Percentiles rank a stretch among this genome's conserved stretches.
phyloP scores from a whole-genome alignment of 2,888 invertebrate genomes.

The Cerceris ruficornis region DNA sequence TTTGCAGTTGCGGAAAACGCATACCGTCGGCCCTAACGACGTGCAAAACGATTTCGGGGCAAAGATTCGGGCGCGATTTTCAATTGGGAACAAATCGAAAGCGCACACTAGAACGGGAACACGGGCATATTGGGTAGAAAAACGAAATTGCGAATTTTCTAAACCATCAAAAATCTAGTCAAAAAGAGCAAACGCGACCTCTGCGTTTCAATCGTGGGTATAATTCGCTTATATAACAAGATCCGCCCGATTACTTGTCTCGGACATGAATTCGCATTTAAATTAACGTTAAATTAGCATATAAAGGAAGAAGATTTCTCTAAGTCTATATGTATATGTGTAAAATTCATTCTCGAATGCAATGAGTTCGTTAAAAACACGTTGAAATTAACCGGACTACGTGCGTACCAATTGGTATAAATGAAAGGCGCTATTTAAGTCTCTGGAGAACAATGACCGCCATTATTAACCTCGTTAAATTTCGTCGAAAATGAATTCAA shows the following conservation, averaged over 20 bases:
- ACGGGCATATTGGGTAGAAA: slow-evolving; percentile 33
- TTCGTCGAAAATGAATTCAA: not conserved
- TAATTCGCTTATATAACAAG: slow-evolving; percentile 31
- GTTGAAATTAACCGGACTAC: not conserved
- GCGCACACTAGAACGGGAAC: slow-evolving; percentile 52
- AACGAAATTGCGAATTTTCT: slow-evolving; percentile 17
- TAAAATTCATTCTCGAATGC: not conserved
- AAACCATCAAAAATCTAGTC: slow-evolving; percentile 55
- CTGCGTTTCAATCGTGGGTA: slow-evolving; percentile 24
- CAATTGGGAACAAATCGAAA: slow-evolving; percentile 53
- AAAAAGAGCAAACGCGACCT: slow-evolving; percentile 39
- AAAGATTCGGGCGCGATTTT: slow-evolving; percentile 46
- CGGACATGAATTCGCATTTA: slow-evolving; percentile 18
- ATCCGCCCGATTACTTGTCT: slow-evolving; percentile 43
- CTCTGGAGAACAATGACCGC: not conserved
- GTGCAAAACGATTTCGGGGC: not conserved
- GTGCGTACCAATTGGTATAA: not conserved
- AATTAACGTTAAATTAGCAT: slow-evolving; percentile 12
- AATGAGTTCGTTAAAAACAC: not conserved
- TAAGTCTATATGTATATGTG: not conserved
- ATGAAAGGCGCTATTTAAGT: not conserved
- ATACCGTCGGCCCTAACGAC: not conserved
- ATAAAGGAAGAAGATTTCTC: not conserved
- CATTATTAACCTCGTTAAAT: not conserved
- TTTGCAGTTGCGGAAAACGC: not conserved